Base-by-base conservation (phyloP, 2,888 invertebrate genomes). In the Hydrotaea diabolus region DNA sequence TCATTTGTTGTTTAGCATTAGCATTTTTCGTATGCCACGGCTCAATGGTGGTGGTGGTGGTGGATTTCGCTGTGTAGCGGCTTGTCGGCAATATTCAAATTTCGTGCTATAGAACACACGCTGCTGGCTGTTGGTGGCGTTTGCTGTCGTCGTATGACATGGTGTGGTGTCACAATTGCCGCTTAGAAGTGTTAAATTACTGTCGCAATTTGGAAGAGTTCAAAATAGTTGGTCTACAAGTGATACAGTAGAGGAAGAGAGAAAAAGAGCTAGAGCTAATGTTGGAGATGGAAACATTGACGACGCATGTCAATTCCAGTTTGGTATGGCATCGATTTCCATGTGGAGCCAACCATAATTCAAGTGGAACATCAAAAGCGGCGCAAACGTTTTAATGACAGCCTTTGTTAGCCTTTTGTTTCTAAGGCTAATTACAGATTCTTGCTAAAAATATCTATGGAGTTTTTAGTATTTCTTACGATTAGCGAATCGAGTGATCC, bases 161-260 rank as follows among this genome's bases (percentile, higher is more conserved):
- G 31, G 7, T 4, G 31, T 31, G 53, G 17, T 53, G 53, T 53
- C 53, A 53, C 53, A 53, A 17, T 17, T 53, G 17, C 53, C 8
- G 17, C 8, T 53, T 53, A 53, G 17, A 53, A 53, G 53, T 53
- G 53, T 53, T 53, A 53, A 53, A 53, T 53, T 53, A 53, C 53
- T 53, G 53, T 53, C 53, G 53, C 7, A 53, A 53, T 53, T 53
- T 53, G 17, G 53, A n/a, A n/a, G n/a, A 53, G 53, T 53, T 53
- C 53, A 53, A 53, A n/a, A 31, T 31, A 31, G 7, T 31, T 31
- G 31, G 31, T 2, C 7, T 7, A 31, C 31, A 31, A 31, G n/a
- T n/a, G n/a, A n/a, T n/a, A n/a, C 31, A 31, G 31, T n/a, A 31
- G 7, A 31, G 31, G 7, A 7, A 31, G 31, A 2, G 31, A 31